These are phyloP conservation scores for Lanius ludovicianus DNA, from an alignment of 2,113 vertebrate genomes.

Conservation along the genomic window DNA sequence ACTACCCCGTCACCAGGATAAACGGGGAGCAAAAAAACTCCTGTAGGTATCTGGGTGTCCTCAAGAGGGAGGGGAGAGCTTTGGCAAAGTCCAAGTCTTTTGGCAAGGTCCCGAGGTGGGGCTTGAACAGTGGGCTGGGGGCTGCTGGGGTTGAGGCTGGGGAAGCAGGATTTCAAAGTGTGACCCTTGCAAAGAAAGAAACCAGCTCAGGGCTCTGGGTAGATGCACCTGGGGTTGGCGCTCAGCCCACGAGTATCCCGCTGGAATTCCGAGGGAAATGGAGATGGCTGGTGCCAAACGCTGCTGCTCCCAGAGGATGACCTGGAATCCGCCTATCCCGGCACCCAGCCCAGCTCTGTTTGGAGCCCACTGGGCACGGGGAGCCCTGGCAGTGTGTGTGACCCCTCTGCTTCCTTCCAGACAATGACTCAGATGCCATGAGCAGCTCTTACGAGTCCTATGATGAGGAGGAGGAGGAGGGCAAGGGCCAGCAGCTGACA, in stretches of 20 bases:
- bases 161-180: not conserved
- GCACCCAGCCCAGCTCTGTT: not conserved
- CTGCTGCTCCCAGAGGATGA: not conserved
- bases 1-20: conserved; percentile 88
- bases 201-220: not conserved
- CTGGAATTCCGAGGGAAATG: not conserved
- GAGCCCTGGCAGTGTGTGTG: not conserved
- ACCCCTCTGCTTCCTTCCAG: conserved; percentile 66
- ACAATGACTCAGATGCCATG: conserved; percentile 95
- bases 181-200: not conserved
- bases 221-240: not conserved
- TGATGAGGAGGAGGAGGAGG: conserved; percentile 94
- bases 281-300: not conserved
- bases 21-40: conserved; percentile 89
- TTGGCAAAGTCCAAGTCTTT: not conserved
- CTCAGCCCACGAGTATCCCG: not conserved
- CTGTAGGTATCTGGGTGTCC: conserved; percentile 74
- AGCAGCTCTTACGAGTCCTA: conserved; percentile 99
- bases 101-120: not conserved
- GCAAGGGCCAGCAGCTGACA: conserved; percentile 80
- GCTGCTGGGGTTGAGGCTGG: not conserved
- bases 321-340: not conserved
- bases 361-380: fast-evolving
- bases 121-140: not conserved
- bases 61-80: not conserved